Conservation (phyloP, 2,797 vertebrate species). For the Aldrovandia affinis region DNA sequence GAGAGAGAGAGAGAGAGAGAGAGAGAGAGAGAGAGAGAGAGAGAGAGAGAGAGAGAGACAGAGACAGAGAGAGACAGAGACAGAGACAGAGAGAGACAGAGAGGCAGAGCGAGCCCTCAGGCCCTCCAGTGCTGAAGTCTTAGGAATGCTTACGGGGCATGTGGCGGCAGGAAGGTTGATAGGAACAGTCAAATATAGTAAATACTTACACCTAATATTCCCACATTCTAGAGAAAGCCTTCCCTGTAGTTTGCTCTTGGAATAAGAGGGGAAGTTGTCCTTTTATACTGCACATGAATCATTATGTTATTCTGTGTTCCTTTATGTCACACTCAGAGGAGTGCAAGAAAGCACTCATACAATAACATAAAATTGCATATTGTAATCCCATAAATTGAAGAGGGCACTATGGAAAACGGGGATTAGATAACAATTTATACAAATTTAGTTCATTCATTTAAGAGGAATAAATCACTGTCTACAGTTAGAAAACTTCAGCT, state of each 20-base stretch:
- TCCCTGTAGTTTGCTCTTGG: neutral
- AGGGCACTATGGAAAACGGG: no score
- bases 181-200: neutral
- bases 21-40: no score
- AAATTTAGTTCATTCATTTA: neutral
- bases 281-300: neutral
- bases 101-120: neutral
- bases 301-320: no score
- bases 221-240: neutral
- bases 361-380: no score
- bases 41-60: no score
- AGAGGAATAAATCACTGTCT: neutral
- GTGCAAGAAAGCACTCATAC: no score
- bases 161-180: slow-evolving; percentile 14
- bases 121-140: neutral
- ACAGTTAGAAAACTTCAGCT: neutral
- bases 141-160: slow-evolving; percentile 7
- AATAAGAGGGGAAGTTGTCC: neutral
- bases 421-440: neutral
- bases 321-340: no score
- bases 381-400: no score
- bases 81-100: neutral
- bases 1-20: no score
- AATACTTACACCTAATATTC: neutral
- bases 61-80: no score